Conservation (phyloP, 2,113 vertebrate species). For the Emydocephalus ijimae region DNA sequence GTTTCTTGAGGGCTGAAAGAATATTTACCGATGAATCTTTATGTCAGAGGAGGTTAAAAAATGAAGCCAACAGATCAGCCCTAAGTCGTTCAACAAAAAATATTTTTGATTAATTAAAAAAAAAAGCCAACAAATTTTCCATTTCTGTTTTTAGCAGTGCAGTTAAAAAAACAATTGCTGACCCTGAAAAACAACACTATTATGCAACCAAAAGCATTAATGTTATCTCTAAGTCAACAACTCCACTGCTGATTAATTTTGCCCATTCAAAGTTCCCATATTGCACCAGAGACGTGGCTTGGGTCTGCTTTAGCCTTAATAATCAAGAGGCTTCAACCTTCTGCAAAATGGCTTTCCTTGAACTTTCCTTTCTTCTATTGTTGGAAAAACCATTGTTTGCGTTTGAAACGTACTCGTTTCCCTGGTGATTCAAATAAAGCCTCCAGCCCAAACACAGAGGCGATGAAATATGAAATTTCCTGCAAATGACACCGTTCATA, state of each 20-base stretch:
- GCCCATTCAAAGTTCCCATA: not conserved
- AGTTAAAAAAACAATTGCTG: constrained; percentile 5
- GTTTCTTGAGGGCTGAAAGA: not conserved
- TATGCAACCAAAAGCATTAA: not conserved
- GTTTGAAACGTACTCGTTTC: not conserved
- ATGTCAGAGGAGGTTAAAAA: not conserved
- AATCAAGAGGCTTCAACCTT: not conserved
- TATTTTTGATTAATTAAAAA: constrained; percentile 3
- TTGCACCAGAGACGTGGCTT: not conserved
- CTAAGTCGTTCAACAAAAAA: not conserved
- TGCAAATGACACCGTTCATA: not conserved
- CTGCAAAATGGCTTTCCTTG: not conserved
- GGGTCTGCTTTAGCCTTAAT: not conserved
- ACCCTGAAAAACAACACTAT: not conserved
- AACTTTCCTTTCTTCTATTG: not conserved
- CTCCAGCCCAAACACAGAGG: not conserved
- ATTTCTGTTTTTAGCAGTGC: constrained; percentile 2
- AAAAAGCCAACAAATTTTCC: not conserved
- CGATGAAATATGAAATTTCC: not conserved
- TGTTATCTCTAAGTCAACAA: not conserved
- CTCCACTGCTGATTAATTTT: not conserved
- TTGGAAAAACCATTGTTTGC: not conserved
- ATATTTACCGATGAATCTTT: not conserved
- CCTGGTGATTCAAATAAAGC: not conserved
- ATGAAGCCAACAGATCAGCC: no score